Percentiles rank a stretch among this genome's conserved stretches.
Evolutionary conservation across 2,797 vertebrate species (phyloP).

Genomic region (Bovichtus diacanthus): DNA sequence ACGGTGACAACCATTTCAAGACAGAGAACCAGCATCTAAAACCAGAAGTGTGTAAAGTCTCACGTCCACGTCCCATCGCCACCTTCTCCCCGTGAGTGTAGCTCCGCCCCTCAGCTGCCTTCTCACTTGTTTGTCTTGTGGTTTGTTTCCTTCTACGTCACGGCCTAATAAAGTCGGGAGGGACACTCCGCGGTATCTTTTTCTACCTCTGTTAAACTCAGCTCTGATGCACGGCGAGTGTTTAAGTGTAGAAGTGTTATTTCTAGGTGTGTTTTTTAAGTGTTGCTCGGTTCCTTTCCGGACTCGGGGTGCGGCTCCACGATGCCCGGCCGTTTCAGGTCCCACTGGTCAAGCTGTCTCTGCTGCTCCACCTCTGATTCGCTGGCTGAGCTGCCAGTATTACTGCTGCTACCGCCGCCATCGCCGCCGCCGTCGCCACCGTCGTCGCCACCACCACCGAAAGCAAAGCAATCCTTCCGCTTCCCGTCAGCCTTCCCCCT

Average conservation of each 20-base stretch:
- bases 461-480: conserved; percentile 68
- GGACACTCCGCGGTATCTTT: not conserved
- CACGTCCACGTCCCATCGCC: too few relatives aligned
- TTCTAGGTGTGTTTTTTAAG: conserved; percentile 50
- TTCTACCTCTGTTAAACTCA: conserved; percentile 3
- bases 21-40: conserved; percentile 21
- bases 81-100: too few relatives aligned
- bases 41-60: not conserved
- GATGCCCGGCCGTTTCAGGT: conserved; percentile 60
- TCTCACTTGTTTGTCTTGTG: not conserved
- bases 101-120: too few relatives aligned
- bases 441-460: not conserved
- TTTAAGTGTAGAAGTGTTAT: not conserved
- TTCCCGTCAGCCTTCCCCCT: conserved; percentile 44
- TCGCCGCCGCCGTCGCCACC: conserved; percentile 37
- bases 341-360: conserved; percentile 73
- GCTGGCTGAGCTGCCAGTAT: conserved; percentile 71
- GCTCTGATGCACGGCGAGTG: not conserved
- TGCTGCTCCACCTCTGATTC: conserved; percentile 74
- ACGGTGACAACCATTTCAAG: conserved; percentile 42
- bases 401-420: conserved; percentile 63
- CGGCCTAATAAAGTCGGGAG: not conserved
- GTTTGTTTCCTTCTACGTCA: not conserved
- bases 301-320: conserved; percentile 52
- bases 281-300: conserved; percentile 57